Percentiles rank a stretch among this genome's conserved stretches.
Conservation (phyloP, 2,888 invertebrate genomes). For the Apodemia duryi region DNA sequence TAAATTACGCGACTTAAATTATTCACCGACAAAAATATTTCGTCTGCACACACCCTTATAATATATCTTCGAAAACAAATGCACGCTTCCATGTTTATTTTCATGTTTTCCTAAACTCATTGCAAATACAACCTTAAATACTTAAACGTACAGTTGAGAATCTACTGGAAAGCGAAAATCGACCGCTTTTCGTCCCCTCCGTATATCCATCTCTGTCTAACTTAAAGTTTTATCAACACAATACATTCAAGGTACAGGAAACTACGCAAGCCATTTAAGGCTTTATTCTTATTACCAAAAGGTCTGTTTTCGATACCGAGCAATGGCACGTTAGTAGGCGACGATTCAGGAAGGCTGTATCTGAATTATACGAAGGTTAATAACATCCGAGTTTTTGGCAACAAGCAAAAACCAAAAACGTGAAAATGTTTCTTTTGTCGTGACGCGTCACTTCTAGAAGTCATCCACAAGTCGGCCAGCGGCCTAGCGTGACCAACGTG, state of each 20-base stretch:
- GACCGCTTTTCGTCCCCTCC: conserved; percentile 2
- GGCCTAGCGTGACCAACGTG: no score
- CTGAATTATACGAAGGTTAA: no score
- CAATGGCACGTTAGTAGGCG: no score
- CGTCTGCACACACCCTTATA: neutral
- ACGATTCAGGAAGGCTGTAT: no score
- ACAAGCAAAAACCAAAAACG: no score
- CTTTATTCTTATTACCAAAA: no score
- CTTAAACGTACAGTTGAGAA: neutral
- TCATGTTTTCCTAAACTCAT: neutral
- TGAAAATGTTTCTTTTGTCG: no score
- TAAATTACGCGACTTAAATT: neutral
- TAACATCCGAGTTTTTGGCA: no score
- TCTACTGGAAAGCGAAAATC: neutral
- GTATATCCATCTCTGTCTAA: conserved; percentile 10
- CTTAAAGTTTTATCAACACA: neutral
- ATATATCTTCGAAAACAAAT: conserved; percentile 2
- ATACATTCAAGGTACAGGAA: neutral
- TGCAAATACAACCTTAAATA: neutral
- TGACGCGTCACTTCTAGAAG: no score
- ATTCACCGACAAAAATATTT: neutral
- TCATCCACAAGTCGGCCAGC: no score
- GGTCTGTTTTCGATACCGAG: no score
- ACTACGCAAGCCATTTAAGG: no score
- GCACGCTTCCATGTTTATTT: conserved; percentile 7